phyloP scores from a whole-genome alignment of 2,113 vertebrate species.

The Malurus alboscapulatus region DNA sequence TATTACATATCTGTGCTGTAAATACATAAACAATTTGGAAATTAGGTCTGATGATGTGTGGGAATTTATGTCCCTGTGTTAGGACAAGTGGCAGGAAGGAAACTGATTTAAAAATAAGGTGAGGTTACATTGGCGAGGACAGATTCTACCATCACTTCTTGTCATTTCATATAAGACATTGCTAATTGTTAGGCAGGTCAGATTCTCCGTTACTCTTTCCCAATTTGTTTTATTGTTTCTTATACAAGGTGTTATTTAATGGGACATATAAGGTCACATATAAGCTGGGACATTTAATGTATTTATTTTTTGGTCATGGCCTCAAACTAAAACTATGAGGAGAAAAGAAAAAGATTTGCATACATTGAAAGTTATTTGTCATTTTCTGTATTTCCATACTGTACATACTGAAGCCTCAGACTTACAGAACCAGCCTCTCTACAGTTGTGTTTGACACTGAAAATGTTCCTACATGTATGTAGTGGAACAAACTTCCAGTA shows the following conservation, averaged over 20 bases:
- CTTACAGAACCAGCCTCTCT: neutral
- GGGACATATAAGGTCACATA: neutral
- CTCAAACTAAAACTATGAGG: neutral
- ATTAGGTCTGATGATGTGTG: neutral
- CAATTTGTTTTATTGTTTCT: neutral
- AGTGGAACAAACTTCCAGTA: neutral
- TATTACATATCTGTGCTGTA: neutral
- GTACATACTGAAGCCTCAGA: neutral
- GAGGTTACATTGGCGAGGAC: constrained; percentile 20
- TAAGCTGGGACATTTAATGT: neutral
- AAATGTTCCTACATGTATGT: neutral
- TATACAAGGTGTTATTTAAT: neutral
- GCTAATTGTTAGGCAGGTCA: neutral
- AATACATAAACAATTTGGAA: constrained; percentile 27
- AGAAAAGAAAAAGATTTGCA: neutral
- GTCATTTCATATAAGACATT: neutral
- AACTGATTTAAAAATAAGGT: constrained; percentile 38
- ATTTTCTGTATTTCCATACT: neutral
- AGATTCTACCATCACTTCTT: neutral
- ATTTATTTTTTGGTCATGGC: neutral
- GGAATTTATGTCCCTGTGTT: neutral
- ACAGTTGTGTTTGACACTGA: neutral
- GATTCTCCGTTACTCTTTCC: neutral
- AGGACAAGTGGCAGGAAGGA: constrained; percentile 39
- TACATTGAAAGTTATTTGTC: neutral